phyloP scores from a whole-genome alignment of 2,888 invertebrate genomes.

The Pristionchus exspectatus region DNA sequence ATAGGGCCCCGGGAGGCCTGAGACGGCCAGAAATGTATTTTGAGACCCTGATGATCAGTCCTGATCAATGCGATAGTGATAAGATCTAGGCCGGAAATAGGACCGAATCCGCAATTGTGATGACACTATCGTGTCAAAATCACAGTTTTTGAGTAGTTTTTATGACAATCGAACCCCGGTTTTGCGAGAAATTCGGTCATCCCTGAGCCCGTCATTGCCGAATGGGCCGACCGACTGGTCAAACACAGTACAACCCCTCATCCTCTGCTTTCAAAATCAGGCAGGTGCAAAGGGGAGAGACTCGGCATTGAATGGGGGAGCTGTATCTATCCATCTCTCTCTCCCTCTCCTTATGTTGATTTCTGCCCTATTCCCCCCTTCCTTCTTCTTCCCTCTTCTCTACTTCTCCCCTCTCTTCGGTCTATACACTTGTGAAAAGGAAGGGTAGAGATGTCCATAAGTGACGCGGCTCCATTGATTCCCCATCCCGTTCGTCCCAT shows the following conservation, averaged over 20 bases:
- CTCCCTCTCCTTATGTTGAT: constrained; percentile 36
- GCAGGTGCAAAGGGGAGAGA: constrained; percentile 1
- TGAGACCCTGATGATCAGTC: not conserved
- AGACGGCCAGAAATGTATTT: not conserved
- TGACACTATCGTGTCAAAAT: too few relatives aligned
- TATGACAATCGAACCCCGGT: not conserved
- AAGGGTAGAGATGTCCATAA: not conserved
- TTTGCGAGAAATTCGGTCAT: not conserved
- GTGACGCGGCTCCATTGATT: constrained; percentile 23
- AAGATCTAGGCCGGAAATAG: too few relatives aligned
- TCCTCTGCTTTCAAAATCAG: not conserved
- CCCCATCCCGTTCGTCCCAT: not conserved
- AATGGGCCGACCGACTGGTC: not conserved
- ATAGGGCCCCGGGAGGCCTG: not conserved
- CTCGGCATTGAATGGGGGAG: not conserved
- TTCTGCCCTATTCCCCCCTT: not conserved
- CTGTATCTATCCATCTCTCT: not conserved
- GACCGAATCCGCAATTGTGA: too few relatives aligned
- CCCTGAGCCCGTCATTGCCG: too few relatives aligned
- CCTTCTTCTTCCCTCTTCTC: not conserved
- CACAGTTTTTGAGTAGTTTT: too few relatives aligned
- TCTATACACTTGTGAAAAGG: constrained; percentile 9
- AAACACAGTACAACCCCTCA: not conserved
- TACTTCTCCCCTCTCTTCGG: not conserved
- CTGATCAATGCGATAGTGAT: too few relatives aligned